Evolutionary conservation across 2,113 vertebrate genomes (phyloP), one percentile per base, ranked within the genome.

Genomic region (Ctenomys sociabilis): DNA sequence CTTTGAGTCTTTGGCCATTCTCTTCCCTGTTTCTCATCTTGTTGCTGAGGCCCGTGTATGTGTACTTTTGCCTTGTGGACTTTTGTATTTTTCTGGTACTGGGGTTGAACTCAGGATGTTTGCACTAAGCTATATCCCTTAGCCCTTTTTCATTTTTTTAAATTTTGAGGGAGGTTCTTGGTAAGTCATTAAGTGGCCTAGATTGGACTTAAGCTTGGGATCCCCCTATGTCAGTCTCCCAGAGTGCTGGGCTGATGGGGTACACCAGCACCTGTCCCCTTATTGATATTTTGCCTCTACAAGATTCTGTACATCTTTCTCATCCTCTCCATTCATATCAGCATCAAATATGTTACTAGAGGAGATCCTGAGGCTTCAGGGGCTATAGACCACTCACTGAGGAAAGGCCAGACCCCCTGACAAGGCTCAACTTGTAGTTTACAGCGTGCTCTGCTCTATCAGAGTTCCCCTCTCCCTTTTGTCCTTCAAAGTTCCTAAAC

Each of bases 1-100:
- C 78, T 85, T 70, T n/a, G 90, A 49, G 43, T 52, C 81, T 72
- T 75, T 82, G 93, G 52, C 45, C 43, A 19, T 72, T 92, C n/a
- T 49, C 14, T 12, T 8, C 7, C 28, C 21, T 6, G 52, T 75
- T 90, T 73, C n/a, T 57, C 40, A 11, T 63, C 61, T 87, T 22
- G 14, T 59, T 30, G 1, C 49, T 85, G 93, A 37, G 30, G 45
- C 45, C 43, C 2, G 2, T 64, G 30, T 93, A 17, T 90, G 54
- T 83, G 32, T 78, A 64, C 6, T 75, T 81, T 88, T 35, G n/a
- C 77, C 40, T 35, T 54, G 30, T 54, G 19, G 49, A 52, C 77
- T 80, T 80, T 52, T 70, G 24, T 45, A 26, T 22, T 73, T 12
- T 73, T 73, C 37, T 43, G 37, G 72, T 43, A 22, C 19, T 73